Conservation (phyloP, 1,140 invertebrate genomes). For the Drosophila pseudoananassae region DNA sequence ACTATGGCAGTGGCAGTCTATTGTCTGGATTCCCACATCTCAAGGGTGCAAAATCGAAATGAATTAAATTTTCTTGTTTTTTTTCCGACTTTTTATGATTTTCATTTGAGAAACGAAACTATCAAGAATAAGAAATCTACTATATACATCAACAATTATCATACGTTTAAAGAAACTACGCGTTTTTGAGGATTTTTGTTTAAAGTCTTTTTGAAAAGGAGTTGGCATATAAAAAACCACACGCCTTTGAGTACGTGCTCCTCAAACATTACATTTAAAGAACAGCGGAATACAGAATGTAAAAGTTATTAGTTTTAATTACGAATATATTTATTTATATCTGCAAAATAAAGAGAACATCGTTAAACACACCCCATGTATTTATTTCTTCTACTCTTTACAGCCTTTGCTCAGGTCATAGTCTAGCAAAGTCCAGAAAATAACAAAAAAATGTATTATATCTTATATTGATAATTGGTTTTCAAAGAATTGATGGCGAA, state of each 20-base stretch:
- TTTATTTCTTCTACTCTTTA: too few relatives aligned
- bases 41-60: slow-evolving; percentile 11
- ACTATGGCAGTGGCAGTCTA: slow-evolving; percentile 29
- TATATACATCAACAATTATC: slow-evolving; percentile 42
- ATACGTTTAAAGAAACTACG: slow-evolving; percentile 40
- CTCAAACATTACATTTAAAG: slow-evolving; percentile 24
- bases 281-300: slow-evolving; percentile 47
- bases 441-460: too few relatives aligned
- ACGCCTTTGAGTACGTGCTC: slow-evolving; percentile 42
- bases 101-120: slow-evolving; percentile 34
- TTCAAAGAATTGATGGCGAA: too few relatives aligned
- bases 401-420: too few relatives aligned
- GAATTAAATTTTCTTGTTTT: slow-evolving; percentile 2
- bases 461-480: too few relatives aligned
- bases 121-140: slow-evolving; percentile 41
- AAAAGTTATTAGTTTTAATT: slow-evolving; percentile 77
- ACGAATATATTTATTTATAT: slow-evolving; percentile 78
- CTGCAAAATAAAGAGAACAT: slow-evolving; percentile 79
- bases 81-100: slow-evolving; percentile 14
- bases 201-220: slow-evolving; percentile 37
- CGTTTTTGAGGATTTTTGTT: slow-evolving; percentile 56
- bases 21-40: slow-evolving; percentile 26
- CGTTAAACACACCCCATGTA: slow-evolving; percentile 56
- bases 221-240: slow-evolving; percentile 16
- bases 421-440: too few relatives aligned